These are phyloP conservation scores for Sebastes iracundus DNA, from an alignment of 2,797 vertebrate species.

Conservation along the genomic window DNA sequence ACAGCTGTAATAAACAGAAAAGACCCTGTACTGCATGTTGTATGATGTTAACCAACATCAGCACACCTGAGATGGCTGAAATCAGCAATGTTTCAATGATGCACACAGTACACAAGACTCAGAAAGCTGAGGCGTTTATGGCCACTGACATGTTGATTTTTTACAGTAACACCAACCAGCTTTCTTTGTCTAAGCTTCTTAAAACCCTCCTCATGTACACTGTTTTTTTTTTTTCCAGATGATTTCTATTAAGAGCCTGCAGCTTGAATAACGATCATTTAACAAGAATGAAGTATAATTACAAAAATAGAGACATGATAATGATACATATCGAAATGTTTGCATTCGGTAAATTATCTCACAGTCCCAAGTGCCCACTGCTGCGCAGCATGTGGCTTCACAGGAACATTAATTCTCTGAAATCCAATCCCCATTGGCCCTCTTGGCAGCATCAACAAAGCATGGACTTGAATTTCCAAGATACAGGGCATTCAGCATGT, in stretches of 20 bases:
- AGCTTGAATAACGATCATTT: neutral
- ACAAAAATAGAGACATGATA: neutral
- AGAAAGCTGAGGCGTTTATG: neutral
- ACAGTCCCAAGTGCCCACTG: neutral
- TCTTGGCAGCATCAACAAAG: constrained; percentile 32
- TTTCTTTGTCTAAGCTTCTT: neutral
- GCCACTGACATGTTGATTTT: neutral
- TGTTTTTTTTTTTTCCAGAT: neutral
- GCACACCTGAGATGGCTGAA: constrained; percentile 13
- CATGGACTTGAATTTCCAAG: constrained; percentile 47
- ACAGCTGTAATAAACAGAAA: neutral
- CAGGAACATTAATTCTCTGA: neutral
- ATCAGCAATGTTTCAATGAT: neutral
- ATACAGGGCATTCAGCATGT: constrained; percentile 28
- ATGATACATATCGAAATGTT: neutral
- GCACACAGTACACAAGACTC: neutral
- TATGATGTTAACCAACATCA: neutral
- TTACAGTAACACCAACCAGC: neutral
- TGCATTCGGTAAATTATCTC: neutral
- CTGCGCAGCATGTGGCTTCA: neutral
- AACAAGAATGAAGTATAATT: neutral
- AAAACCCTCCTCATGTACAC: neutral
- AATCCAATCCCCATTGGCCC: neutral
- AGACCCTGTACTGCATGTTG: neutral
- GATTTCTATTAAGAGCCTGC: neutral